phyloP scores from a whole-genome alignment of 2,888 invertebrate species.

The Metalampra italica region DNA sequence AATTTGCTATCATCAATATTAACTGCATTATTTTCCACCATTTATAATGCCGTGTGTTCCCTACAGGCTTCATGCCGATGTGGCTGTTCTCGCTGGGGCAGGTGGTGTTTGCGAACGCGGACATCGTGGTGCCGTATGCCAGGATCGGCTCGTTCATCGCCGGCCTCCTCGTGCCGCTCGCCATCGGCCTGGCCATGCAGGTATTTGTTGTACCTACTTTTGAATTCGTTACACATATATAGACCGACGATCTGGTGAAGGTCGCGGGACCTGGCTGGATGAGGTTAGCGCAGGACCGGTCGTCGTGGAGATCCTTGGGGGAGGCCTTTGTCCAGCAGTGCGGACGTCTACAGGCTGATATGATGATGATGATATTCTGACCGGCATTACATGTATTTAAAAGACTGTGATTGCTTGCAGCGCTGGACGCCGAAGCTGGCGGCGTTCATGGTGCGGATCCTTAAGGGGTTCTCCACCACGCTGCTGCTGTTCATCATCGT shows the following conservation, averaged over 20 bases:
- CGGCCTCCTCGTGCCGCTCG: slow-evolving; percentile 87
- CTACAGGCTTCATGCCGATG: slow-evolving; percentile 89
- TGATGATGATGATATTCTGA: no score
- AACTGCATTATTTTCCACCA: no score
- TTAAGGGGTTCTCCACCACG: slow-evolving; percentile 90
- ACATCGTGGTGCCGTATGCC: slow-evolving; percentile 86
- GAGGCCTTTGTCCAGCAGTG: no score
- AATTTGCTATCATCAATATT: no score
- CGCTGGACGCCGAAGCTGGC: slow-evolving; percentile 83
- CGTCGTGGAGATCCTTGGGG: no score
- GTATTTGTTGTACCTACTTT: no score
- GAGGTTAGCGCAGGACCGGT: no score
- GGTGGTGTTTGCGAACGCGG: slow-evolving; percentile 84
- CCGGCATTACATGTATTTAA: no score
- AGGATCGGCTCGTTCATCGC: slow-evolving; percentile 86
- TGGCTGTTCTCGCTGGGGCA: slow-evolving; percentile 94
- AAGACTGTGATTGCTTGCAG: slow-evolving; percentile 70
- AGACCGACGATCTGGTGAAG: no score
- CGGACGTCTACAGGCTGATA: no score
- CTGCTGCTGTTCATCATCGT: slow-evolving; percentile 90
- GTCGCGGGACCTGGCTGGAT: no score
- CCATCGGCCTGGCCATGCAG: slow-evolving; percentile 79
- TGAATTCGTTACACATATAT: no score
- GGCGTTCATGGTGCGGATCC: slow-evolving; percentile 84
- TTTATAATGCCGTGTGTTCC: slow-evolving; percentile 2